Conservation (phyloP, 2,888 invertebrate species). For the Tetragonisca angustula region DNA sequence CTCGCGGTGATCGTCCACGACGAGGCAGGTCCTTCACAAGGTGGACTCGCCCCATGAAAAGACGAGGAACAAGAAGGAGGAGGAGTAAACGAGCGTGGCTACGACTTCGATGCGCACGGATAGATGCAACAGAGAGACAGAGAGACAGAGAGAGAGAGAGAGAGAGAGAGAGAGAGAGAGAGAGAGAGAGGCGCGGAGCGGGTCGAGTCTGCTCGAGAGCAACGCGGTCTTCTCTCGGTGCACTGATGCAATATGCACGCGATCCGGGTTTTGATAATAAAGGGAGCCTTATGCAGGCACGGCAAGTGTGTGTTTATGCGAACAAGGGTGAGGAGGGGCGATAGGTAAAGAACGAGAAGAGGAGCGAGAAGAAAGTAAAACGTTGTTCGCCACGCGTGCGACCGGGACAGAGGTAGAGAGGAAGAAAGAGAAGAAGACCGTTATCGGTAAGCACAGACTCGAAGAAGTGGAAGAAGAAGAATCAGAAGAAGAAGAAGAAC, state of each 20-base stretch:
- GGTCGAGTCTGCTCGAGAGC: not conserved
- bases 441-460: constrained; percentile 61
- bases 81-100: constrained; percentile 58
- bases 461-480: constrained; percentile 45
- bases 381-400: constrained; percentile 29
- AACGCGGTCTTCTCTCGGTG: constrained; percentile 57
- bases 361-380: constrained; percentile 41
- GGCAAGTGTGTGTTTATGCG: constrained; percentile 77
- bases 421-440: constrained; percentile 40
- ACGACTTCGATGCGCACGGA: constrained; percentile 62
- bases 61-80: constrained; percentile 23
- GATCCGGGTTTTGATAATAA: constrained; percentile 79
- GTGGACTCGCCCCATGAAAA: constrained; percentile 38
- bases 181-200: constrained; percentile 14
- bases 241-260: constrained; percentile 80
- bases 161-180: constrained; percentile 4
- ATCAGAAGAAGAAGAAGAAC: constrained; percentile 56
- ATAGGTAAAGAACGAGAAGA: constrained; percentile 53
- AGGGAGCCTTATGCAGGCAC: constrained; percentile 77
- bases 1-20: constrained; percentile 41
- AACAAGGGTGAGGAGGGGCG: constrained; percentile 61
- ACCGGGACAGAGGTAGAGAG: constrained; percentile 16
- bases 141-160: constrained; percentile 9
- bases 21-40: constrained; percentile 49
- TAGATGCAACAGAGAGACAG: constrained; percentile 52